Conservation (phyloP, 2,888 invertebrate species). For the Plusia festucae region DNA sequence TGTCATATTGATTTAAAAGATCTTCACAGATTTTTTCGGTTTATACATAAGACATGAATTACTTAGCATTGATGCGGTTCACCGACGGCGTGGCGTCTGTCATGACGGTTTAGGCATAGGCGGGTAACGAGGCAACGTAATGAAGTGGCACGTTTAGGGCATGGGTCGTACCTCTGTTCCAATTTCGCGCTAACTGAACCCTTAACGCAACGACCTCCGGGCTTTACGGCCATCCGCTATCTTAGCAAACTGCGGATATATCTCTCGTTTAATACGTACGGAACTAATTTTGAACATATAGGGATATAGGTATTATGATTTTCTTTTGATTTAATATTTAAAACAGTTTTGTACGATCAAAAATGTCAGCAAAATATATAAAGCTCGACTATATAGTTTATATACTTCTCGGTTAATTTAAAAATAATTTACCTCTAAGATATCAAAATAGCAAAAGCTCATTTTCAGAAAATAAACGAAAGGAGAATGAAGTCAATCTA, state of each 20-base stretch:
- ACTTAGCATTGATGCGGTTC: neutral
- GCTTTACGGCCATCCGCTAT: slow-evolving; percentile 68
- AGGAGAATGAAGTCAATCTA: slow-evolving; percentile 80
- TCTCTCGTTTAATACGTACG: slow-evolving; percentile 49
- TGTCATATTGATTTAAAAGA: too few relatives aligned
- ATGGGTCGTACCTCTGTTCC: slow-evolving; percentile 75
- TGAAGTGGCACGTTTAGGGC: slow-evolving; percentile 81
- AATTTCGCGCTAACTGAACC: slow-evolving; percentile 82
- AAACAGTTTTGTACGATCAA: too few relatives aligned
- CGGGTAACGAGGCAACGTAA: slow-evolving; percentile 80
- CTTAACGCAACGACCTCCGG: slow-evolving; percentile 75
- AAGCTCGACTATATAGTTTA: neutral
- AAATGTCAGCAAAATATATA: too few relatives aligned
- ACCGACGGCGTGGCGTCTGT: slow-evolving; percentile 22
- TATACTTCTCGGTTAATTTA: slow-evolving; percentile 38
- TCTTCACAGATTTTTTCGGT: too few relatives aligned
- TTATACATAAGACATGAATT: neutral
- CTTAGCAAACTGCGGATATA: slow-evolving; percentile 57
- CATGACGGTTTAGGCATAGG: slow-evolving; percentile 66
- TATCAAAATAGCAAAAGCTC: slow-evolving; percentile 72
- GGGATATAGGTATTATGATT: too few relatives aligned
- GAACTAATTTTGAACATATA: neutral
- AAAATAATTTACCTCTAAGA: slow-evolving; percentile 63
- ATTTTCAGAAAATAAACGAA: slow-evolving; percentile 79
- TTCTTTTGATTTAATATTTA: neutral